phyloP scores from a whole-genome alignment of 1,140 invertebrate species.

The Rhagoletis pomonella region DNA sequence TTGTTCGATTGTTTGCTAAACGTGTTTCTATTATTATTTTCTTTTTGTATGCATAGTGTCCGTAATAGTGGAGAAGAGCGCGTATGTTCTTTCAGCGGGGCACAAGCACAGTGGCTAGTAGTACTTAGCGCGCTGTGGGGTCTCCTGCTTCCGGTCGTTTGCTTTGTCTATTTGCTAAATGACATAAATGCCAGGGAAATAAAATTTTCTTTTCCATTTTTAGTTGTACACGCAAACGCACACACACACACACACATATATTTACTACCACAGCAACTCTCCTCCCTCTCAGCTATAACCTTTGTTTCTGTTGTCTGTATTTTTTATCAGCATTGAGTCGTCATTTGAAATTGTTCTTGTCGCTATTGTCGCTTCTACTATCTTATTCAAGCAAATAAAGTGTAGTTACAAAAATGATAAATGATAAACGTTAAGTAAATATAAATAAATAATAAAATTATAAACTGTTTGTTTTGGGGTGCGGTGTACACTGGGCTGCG shows the following conservation, averaged over 20 bases:
- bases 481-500: not conserved
- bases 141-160: not conserved
- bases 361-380: not conserved
- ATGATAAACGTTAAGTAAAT: constrained; percentile 48
- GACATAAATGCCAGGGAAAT: not conserved
- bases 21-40: constrained; percentile 27
- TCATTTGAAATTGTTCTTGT: not conserved
- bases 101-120: not conserved
- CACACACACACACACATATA: not conserved
- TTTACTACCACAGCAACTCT: not conserved
- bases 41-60: not conserved
- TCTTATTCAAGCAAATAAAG: not conserved
- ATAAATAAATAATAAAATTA: not conserved
- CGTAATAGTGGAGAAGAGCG: not conserved
- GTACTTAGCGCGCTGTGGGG: not conserved
- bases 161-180: not conserved
- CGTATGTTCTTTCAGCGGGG: not conserved
- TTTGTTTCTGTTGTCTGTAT: not conserved
- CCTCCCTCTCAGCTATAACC: not conserved
- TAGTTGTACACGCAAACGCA: not conserved
- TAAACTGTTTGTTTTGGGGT: not conserved
- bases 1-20: constrained; percentile 32
- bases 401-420: constrained; percentile 24
- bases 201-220: not conserved
- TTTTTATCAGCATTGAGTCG: constrained; percentile 3